Evolutionary conservation across 2,797 vertebrate genomes (phyloP).

Genomic region (Meda fulgida): DNA sequence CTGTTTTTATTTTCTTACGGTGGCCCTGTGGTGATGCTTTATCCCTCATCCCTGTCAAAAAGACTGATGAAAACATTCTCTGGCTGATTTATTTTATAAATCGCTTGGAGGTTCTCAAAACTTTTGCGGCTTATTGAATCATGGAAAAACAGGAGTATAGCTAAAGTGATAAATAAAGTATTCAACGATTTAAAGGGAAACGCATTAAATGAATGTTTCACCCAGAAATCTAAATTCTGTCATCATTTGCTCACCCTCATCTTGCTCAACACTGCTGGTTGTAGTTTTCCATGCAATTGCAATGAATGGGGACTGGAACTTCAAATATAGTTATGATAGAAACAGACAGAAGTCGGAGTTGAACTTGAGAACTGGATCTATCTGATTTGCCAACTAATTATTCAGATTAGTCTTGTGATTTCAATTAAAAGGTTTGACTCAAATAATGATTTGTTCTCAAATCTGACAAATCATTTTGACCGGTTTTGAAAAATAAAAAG

Average conservation of each 20-base stretch:
- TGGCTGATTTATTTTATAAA: slow-evolving; percentile 38
- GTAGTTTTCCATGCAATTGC: not conserved
- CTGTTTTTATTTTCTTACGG: slow-evolving; percentile 59
- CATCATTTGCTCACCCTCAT: not conserved
- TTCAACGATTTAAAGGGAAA: not conserved
- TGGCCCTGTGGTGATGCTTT: slow-evolving; percentile 70
- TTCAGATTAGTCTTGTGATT: not conserved
- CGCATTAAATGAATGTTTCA: not conserved
- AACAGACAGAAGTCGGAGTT: not conserved
- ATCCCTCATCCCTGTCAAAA: slow-evolving; percentile 65
- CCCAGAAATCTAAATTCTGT: not conserved
- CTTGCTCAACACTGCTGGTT: not conserved
- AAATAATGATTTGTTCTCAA: not conserved
- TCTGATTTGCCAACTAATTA: not conserved
- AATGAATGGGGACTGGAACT: not conserved
- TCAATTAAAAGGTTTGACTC: not conserved
- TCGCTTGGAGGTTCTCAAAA: slow-evolving; percentile 13
- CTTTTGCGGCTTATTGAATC: slow-evolving; percentile 26
- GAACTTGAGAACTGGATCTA: not conserved
- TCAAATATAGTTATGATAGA: not conserved
- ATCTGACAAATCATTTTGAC: not conserved
- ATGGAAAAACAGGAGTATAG: slow-evolving; percentile 49
- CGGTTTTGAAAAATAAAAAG: not conserved
- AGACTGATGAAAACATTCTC: slow-evolving; percentile 50
- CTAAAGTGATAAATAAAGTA: slow-evolving; percentile 19